A percentile compares a stretch with the other conserved stretches of the same genome.
phyloP scores from a whole-genome alignment of 2,113 vertebrate genomes.

The Mormoops blainvillei region DNA sequence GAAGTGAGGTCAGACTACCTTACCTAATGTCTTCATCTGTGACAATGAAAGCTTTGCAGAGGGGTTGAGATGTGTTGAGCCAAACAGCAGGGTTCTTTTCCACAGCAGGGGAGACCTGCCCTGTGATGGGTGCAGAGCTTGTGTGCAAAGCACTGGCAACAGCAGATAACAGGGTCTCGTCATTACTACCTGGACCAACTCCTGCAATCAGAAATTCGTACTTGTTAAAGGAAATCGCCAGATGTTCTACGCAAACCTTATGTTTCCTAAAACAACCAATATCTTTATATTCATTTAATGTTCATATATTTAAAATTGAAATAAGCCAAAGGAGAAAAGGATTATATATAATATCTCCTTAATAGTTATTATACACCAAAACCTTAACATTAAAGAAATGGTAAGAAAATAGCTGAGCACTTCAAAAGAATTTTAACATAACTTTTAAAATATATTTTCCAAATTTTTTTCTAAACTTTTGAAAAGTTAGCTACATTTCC shows the following conservation, averaged over 20 bases:
- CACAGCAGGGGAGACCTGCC: conserved; percentile 88
- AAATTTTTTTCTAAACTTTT: background rate
- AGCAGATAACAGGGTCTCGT: conserved; percentile 89
- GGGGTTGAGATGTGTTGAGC: conserved; percentile 92
- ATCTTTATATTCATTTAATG: background rate
- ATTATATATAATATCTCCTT: background rate
- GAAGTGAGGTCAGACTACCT: background rate
- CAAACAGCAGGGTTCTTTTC: conserved; percentile 94
- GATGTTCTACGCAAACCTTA: background rate
- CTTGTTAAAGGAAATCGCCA: background rate
- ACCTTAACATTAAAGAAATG: background rate
- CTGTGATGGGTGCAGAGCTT: conserved; percentile 89
- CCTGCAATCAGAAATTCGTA: conserved; percentile 72
- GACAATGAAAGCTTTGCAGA: conserved; percentile 91
- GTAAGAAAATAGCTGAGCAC: background rate
- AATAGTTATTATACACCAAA: background rate
- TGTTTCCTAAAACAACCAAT: background rate
- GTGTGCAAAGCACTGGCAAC: conserved; percentile 95
- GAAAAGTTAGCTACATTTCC: background rate
- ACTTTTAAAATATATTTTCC: conserved; percentile 32
- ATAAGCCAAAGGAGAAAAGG: background rate
- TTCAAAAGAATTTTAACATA: background rate
- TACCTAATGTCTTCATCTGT: conserved; percentile 94
- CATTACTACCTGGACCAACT: conserved; percentile 87
- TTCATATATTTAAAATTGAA: background rate